These are phyloP conservation scores for Solea senegalensis DNA, from an alignment of 2,113 vertebrate species.

Conservation along the genomic window DNA sequence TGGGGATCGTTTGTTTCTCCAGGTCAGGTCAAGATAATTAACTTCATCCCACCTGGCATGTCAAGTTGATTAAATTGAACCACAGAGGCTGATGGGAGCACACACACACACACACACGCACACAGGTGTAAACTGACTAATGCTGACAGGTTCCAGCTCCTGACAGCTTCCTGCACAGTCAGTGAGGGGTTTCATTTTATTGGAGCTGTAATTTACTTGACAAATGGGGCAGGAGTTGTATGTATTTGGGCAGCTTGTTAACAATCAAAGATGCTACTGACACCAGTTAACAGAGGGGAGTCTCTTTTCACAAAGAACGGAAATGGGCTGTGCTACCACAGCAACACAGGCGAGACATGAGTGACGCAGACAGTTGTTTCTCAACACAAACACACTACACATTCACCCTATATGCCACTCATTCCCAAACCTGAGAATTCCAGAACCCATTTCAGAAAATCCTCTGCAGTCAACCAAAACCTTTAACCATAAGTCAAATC, in stretches of 20 bases:
- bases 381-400: no score
- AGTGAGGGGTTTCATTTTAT: constrained; percentile 22
- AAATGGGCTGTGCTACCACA: no score
- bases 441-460: no score
- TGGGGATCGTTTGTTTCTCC: neutral
- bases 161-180: constrained; percentile 26
- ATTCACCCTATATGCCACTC: no score
- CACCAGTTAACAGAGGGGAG: no score
- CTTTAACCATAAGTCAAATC: no score
- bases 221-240: constrained; percentile 6
- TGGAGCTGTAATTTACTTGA: constrained; percentile 29
- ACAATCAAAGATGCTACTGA: constrained; percentile 3
- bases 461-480: no score
- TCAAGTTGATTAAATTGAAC: constrained; percentile 41
- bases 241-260: constrained; percentile 19
- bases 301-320: no score
- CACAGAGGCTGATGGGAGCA: neutral
- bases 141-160: constrained; percentile 29
- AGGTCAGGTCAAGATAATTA: constrained; percentile 36
- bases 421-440: no score
- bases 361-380: no score
- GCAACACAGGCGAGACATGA: no score
- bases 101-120: constrained; percentile 9
- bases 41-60: constrained; percentile 38
- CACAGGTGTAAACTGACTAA: constrained; percentile 18